Conservation (phyloP, 2,888 invertebrate species). For the Diarsia brunnea region DNA sequence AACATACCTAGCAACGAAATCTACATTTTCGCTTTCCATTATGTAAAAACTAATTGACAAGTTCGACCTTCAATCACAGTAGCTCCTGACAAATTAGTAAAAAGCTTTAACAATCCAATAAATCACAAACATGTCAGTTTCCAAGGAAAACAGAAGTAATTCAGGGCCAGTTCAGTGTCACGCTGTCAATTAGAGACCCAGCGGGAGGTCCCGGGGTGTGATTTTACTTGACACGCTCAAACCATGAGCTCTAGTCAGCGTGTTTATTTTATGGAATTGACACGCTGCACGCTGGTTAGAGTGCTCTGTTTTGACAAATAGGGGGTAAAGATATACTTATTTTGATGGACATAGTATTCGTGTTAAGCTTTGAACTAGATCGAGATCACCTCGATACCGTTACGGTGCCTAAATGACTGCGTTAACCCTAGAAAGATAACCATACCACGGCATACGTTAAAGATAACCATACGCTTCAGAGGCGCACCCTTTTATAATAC, state of each 20-base stretch:
- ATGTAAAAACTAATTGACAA: background rate
- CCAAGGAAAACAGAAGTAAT: conserved; percentile 41
- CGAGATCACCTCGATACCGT: background rate
- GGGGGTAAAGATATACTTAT: conserved; percentile 23
- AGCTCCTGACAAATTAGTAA: conserved; percentile 29
- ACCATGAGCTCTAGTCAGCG: conserved; percentile 2
- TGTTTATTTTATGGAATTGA: conserved; percentile 44
- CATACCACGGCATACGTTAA: too few relatives aligned
- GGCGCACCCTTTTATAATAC: too few relatives aligned
- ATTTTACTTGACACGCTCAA: conserved; percentile 20
- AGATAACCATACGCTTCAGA: too few relatives aligned
- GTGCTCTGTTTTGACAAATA: background rate
- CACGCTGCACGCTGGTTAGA: conserved; percentile 9
- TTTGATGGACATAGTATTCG: background rate
- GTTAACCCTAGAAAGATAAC: too few relatives aligned
- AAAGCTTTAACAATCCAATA: background rate
- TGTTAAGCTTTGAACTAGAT: background rate
- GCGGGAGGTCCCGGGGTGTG: conserved; percentile 8
- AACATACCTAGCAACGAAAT: background rate
- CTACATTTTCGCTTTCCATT: background rate
- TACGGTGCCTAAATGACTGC: background rate
- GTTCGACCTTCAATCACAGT: conserved; percentile 6
- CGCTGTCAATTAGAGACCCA: conserved; percentile 59
- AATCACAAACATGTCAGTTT: conserved; percentile 27
- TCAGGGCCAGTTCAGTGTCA: conserved; percentile 38